Conservation (phyloP, 1,140 invertebrate species). For the Microplitis mediator region DNA sequence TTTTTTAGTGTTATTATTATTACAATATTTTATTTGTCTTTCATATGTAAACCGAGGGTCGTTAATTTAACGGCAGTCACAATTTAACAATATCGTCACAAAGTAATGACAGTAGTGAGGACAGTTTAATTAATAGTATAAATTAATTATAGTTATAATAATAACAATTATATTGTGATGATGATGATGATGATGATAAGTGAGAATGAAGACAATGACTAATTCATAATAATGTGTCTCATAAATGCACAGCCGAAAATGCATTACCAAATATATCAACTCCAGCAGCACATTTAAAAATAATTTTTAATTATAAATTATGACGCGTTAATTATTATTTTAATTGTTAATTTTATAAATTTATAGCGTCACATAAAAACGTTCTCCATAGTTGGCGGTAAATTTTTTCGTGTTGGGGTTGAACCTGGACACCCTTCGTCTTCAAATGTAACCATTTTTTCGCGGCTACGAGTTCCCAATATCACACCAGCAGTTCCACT, state of each 20-base stretch:
- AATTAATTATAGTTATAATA: neutral
- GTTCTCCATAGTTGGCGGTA: constrained; percentile 56
- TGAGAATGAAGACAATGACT: too few species aligned
- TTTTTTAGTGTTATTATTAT: constrained; percentile 4
- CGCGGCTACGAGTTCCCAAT: constrained; percentile 62
- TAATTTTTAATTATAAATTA: neutral
- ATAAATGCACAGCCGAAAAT: too few species aligned
- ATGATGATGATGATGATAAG: too few species aligned
- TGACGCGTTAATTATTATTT: neutral
- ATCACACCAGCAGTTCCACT: constrained; percentile 45
- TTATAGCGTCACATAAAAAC: constrained; percentile 69
- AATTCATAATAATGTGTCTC: too few species aligned
- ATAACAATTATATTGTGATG: neutral
- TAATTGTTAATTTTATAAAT: neutral
- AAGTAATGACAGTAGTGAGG: too few species aligned
- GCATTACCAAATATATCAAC: too few species aligned
- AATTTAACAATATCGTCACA: too few species aligned
- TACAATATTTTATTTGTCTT: neutral
- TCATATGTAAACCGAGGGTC: too few species aligned
- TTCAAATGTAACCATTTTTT: constrained; percentile 84
- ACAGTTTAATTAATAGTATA: neutral
- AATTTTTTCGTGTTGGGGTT: constrained; percentile 56
- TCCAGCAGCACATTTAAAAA: neutral
- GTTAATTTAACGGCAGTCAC: too few species aligned
- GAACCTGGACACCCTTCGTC: constrained; percentile 66